A percentile compares a stretch with the other conserved stretches of the same genome.
Conservation (phyloP, 2,888 invertebrate genomes). For the Cephonodes hylas region DNA sequence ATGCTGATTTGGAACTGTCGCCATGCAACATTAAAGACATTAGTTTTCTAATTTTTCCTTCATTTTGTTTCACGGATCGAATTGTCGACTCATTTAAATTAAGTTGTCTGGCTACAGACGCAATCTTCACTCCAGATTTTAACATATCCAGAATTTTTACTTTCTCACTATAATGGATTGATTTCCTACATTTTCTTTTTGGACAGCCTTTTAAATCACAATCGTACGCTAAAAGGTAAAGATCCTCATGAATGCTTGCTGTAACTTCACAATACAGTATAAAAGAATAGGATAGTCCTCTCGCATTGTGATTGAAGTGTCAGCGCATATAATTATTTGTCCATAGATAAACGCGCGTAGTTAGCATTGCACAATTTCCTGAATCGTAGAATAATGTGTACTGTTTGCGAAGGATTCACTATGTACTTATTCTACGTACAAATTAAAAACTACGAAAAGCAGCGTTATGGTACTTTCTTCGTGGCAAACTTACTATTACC, state of each 20-base stretch:
- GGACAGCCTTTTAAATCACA: background rate
- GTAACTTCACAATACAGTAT: background rate
- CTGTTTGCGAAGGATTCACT: background rate
- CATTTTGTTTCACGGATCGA: background rate
- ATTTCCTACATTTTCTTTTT: background rate
- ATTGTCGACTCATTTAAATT: slow-evolving; percentile 2
- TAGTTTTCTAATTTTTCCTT: background rate
- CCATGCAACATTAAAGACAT: background rate
- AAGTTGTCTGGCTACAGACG: background rate
- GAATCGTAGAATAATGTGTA: background rate
- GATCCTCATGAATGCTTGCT: background rate
- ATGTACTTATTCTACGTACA: background rate
- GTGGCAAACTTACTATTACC: background rate
- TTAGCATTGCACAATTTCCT: background rate
- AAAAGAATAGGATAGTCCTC: too few species aligned
- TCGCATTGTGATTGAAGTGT: too few species aligned
- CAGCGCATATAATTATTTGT: too few species aligned
- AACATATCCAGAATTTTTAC: slow-evolving; percentile 1
- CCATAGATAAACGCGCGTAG: background rate
- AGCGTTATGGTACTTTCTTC: background rate
- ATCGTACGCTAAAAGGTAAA: slow-evolving; percentile 4
- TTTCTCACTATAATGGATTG: background rate
- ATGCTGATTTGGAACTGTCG: background rate
- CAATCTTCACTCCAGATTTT: background rate
- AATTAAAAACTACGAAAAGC: background rate